Base-by-base conservation (phyloP, 2,888 invertebrate species). In the Hipparchia sbordonii region DNA sequence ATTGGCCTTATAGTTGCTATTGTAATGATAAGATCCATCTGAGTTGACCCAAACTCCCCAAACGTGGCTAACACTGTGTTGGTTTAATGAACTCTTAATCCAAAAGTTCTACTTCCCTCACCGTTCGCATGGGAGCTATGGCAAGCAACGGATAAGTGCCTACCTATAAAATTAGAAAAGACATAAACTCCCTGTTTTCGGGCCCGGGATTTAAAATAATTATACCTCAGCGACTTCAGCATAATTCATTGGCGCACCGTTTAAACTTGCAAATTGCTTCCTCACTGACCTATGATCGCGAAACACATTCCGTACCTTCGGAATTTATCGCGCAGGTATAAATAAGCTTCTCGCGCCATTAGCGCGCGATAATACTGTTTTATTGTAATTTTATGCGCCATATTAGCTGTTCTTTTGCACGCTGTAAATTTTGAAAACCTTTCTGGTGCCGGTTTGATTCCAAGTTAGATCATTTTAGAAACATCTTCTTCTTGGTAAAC, bases 321-420 rank as follows among this genome's bases (percentile, higher is more conserved):
- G 61, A 72, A 74, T 72, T 74, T 74, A 71, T 74, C 65, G 70
- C 65, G 6, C 68, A 72, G 65, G 70, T 72, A 72, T 72, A 74
- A 74, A 72, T 74, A 74, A 72, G 68, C 68, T 69, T 59, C 51
- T 61, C 67, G 67, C 71, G 67, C 71, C 87, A 86, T 88, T 85
- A 82, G 79, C 81, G 74, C 73, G 72, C 86, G 88, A 89, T 89
- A 89, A 87, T 84, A 82, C 84, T 84, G 84, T 81, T 89, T 89
- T 88, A 89, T 89, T 85, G 89, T 88, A 87, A 89, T 89, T 86
- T 87, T 86, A 89, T 89, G 85, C 89, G 81, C 81, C 82, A 85
- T 86, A 86, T 87, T 88, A 89, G 83, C 61, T 48, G 60, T 54
- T 68, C 57, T 65, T 46, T 60, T 39, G 59, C 68, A 56, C 45